Evolutionary conservation across 2,797 vertebrate genomes (phyloP).

Genomic region (Sebastes minor): DNA sequence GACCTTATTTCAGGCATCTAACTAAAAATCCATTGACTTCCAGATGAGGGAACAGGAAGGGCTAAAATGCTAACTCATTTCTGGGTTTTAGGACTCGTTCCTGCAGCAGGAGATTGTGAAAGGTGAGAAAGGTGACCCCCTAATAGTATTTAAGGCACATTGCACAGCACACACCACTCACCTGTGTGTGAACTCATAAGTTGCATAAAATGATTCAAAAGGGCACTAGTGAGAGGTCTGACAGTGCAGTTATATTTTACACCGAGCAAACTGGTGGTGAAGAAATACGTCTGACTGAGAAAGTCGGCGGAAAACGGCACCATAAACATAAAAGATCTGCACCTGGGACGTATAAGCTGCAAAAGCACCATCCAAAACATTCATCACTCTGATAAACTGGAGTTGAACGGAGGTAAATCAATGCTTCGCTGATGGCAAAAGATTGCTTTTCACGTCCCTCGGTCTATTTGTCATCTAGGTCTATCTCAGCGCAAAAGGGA

Average conservation of each 20-base stretch:
- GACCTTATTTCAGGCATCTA: no score
- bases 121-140: neutral
- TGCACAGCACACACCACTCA: neutral
- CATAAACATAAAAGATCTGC: conserved; percentile 4
- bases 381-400: conserved; percentile 34
- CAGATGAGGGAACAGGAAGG: no score
- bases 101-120: neutral
- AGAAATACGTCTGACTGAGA: neutral
- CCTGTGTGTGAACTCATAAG: neutral
- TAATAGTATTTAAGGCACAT: neutral
- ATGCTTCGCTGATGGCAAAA: conserved; percentile 55
- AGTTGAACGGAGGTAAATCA: conserved; percentile 44
- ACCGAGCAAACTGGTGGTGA: neutral
- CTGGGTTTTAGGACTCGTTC: no score
- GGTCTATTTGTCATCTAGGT: conserved; percentile 66
- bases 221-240: neutral
- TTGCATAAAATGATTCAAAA: neutral
- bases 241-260: neutral
- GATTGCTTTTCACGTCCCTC: conserved; percentile 48
- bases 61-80: no score
- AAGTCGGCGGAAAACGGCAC: neutral
- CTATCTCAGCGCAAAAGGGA: conserved; percentile 53
- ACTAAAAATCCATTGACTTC: no score
- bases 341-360: neutral
- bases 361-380: conserved; percentile 7